Conservation (phyloP, 2,888 invertebrate genomes). For the Erynnis tages region DNA sequence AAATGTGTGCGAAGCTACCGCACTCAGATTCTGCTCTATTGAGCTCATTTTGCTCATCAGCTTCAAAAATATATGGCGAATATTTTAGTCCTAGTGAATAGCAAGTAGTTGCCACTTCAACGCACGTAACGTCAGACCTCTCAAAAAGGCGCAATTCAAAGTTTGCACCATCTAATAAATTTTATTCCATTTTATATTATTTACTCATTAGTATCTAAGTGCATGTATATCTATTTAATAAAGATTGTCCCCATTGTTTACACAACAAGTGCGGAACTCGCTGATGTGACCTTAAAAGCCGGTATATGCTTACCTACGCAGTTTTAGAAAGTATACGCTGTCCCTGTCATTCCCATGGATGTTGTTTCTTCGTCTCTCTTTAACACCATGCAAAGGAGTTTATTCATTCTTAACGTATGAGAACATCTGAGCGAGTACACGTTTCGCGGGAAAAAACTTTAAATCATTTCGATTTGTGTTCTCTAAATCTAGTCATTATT, state of each 20-base stretch:
- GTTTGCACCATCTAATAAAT: too few species aligned
- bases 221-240: neutral
- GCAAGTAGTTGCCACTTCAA: too few species aligned
- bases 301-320: constrained; percentile 45
- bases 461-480: neutral
- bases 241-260: constrained; percentile 11
- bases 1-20: too few species aligned
- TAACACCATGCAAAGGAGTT: constrained; percentile 19
- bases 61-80: too few species aligned
- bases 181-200: too few species aligned
- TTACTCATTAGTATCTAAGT: too few species aligned
- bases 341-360: constrained; percentile 44
- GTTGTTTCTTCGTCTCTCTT: constrained; percentile 36
- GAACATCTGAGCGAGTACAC: constrained; percentile 42
- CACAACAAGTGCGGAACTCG: neutral
- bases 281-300: constrained; percentile 73
- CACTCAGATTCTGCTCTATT: too few species aligned
- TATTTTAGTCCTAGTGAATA: too few species aligned
- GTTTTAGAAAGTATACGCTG: constrained; percentile 68
- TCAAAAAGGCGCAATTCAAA: too few species aligned
- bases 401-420: constrained; percentile 42
- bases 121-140: too few species aligned
- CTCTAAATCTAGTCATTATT: neutral
- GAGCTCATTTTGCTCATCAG: too few species aligned
- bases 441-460: constrained; percentile 18